Evolutionary conservation across 2,797 vertebrate genomes (phyloP).

Genomic region (Chelon auratus): DNA sequence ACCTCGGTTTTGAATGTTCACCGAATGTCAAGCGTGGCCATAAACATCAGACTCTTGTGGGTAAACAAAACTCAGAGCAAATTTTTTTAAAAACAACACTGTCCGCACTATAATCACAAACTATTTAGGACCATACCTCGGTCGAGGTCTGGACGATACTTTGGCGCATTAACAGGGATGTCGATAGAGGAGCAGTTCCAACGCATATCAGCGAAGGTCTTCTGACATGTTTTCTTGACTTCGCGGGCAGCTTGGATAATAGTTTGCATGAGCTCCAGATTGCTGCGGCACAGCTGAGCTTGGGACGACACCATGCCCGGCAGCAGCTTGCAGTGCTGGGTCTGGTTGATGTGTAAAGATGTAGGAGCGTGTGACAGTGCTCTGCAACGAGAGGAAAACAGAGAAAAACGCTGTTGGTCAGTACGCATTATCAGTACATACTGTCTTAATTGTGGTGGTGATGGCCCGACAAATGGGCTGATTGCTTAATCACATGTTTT

Average conservation of each 20-base stretch:
- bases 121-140: conserved; percentile 86
- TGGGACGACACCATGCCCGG: conserved; percentile 95
- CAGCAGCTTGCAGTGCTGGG: conserved; percentile 95
- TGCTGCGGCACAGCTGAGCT: conserved; percentile 96
- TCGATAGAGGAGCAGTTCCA: conserved; percentile 99
- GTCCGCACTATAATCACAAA: conserved; percentile 2
- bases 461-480: not conserved
- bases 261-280: conserved; percentile 97
- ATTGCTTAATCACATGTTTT: not conserved
- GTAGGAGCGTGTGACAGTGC: conserved; percentile 90
- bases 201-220: conserved; percentile 95
- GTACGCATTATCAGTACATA: not conserved
- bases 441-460: not conserved
- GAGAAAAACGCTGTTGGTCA: conserved; percentile 25
- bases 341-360: conserved; percentile 92
- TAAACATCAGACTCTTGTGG: conserved; percentile 44
- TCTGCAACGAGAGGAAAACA: conserved; percentile 74
- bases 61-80: not conserved
- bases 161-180: conserved; percentile 84
- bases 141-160: conserved; percentile 95
- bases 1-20: conserved; percentile 43
- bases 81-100: conserved; percentile 16
- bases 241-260: conserved; percentile 93
- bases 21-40: conserved; percentile 39
- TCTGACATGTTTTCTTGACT: conserved; percentile 95